Evolutionary conservation across 2,888 invertebrate genomes (phyloP).

Genomic region (Macaria liturata): DNA sequence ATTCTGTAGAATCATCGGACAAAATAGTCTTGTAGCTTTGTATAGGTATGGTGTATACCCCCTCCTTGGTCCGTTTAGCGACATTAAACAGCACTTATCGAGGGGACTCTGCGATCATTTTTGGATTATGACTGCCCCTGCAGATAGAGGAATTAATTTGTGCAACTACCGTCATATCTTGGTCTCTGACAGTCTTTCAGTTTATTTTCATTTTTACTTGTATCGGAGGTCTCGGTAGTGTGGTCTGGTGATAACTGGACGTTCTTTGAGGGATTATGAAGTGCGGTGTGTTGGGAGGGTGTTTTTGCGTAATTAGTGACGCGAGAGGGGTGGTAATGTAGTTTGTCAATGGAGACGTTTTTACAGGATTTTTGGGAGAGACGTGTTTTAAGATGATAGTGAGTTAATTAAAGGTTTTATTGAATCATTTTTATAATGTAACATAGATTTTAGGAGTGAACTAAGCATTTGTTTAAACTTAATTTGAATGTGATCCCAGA

Average conservation of each 20-base stretch:
- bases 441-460: no score
- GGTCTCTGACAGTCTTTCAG: conserved; percentile 48
- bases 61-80: conserved; percentile 53
- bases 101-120: conserved; percentile 74
- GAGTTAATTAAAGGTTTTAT: conserved; percentile 8
- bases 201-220: conserved; percentile 19
- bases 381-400: conserved; percentile 11
- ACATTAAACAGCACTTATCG: conserved; percentile 77
- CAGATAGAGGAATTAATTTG: conserved; percentile 79
- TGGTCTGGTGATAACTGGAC: conserved; percentile 66
- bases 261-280: conserved; percentile 78
- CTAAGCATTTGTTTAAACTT: no score
- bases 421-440: background rate
- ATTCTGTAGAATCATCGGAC: no score
- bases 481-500: no score
- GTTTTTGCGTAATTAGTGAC: conserved; percentile 79
- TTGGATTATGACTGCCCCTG: conserved; percentile 76
- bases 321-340: conserved; percentile 51
- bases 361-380: conserved; percentile 20
- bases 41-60: background rate
- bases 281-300: conserved; percentile 60
- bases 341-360: conserved; percentile 22
- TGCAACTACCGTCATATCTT: conserved; percentile 58
- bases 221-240: conserved; percentile 36
- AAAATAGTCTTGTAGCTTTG: no score